Evolutionary conservation across 2,888 invertebrate species (phyloP).

Genomic region (Ectemnius continuus): DNA sequence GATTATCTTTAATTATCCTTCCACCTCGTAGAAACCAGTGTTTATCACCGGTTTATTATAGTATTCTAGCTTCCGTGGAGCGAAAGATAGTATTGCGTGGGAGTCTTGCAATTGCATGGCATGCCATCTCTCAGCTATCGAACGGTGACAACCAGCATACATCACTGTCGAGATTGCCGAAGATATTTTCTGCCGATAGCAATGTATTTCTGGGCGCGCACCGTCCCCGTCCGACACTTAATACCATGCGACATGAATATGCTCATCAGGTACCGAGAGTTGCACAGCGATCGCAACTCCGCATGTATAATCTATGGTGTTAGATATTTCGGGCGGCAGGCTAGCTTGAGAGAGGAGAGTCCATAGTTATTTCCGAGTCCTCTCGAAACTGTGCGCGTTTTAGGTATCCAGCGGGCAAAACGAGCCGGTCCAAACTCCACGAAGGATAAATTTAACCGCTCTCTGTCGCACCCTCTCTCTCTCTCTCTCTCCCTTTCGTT

Average conservation of each 20-base stretch:
- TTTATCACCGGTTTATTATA: too few relatives aligned
- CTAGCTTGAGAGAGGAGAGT: slow-evolving; percentile 32
- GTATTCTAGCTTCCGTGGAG: too few relatives aligned
- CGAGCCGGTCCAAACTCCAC: slow-evolving; percentile 65
- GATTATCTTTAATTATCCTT: too few relatives aligned
- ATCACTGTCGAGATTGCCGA: slow-evolving; percentile 22
- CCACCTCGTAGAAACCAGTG: too few relatives aligned
- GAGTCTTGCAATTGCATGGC: too few relatives aligned
- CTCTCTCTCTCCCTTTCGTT: slow-evolving; percentile 24
- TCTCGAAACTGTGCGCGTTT: slow-evolving; percentile 64
- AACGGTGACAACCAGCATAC: slow-evolving; percentile 11
- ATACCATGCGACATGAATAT: slow-evolving; percentile 24
- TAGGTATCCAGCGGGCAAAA: slow-evolving; percentile 61
- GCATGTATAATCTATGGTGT: slow-evolving; percentile 56
- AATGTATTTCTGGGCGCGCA: slow-evolving; percentile 23
- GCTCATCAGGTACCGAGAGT: slow-evolving; percentile 22
- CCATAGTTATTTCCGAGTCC: slow-evolving; percentile 66
- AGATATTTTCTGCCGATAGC: not conserved
- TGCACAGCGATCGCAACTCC: slow-evolving; percentile 20
- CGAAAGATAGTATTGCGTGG: too few relatives aligned
- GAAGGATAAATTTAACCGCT: slow-evolving; percentile 72
- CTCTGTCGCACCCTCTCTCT: not conserved
- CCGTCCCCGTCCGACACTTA: slow-evolving; percentile 10
- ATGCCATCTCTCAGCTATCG: slow-evolving; percentile 1
- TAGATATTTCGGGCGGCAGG: slow-evolving; percentile 57